Conservation (phyloP, 2,113 vertebrate species). For the Urocynchramus pylzowi region DNA sequence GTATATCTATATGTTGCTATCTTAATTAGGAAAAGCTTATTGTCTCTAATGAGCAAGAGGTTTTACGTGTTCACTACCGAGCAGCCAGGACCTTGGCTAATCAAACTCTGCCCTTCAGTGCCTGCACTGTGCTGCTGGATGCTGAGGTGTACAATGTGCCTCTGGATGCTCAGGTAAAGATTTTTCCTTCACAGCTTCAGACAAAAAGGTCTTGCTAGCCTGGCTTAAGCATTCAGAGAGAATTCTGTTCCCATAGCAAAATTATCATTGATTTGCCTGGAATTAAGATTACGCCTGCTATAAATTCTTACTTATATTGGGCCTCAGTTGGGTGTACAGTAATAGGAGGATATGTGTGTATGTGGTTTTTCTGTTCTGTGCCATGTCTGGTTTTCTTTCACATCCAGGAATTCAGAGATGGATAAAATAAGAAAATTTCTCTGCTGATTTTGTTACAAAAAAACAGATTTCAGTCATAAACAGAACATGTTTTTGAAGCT, state of each 20-base stretch:
- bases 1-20: background rate
- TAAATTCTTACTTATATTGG: background rate
- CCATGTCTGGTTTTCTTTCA: background rate
- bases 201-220: background rate
- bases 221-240: background rate
- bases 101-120: slow-evolving; percentile 96
- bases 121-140: slow-evolving; percentile 94
- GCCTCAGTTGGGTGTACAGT: background rate
- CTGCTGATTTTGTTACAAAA: background rate
- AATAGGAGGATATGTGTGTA: background rate
- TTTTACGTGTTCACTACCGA: slow-evolving; percentile 94
- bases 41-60: slow-evolving; percentile 97
- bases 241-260: background rate
- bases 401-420: background rate
- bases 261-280: background rate
- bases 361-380: background rate
- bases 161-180: slow-evolving; percentile 88
- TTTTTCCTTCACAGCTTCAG: background rate
- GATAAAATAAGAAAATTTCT: background rate
- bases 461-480: background rate
- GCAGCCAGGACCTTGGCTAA: slow-evolving; percentile 95
- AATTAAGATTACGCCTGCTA: background rate
- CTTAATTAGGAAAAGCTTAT: slow-evolving; percentile 91
- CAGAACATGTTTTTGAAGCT: background rate
- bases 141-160: slow-evolving; percentile 97